Percentiles rank a stretch among this genome's conserved stretches.
Conservation (phyloP, 1,140 invertebrate genomes). For the Zophobas morio region DNA sequence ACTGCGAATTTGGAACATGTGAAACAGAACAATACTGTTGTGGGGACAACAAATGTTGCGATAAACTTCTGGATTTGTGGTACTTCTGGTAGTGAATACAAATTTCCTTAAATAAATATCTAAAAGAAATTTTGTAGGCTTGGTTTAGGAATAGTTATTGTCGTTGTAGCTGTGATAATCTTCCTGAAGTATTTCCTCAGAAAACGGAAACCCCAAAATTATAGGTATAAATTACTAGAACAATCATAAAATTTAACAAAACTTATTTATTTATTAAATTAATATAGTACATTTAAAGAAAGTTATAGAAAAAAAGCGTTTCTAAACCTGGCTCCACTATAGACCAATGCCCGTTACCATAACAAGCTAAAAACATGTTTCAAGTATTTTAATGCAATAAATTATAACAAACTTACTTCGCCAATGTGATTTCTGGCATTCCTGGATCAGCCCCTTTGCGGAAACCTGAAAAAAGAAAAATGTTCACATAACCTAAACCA, state of each 20-base stretch:
- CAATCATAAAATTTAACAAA: conserved; percentile 22
- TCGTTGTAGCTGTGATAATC: conserved; percentile 30
- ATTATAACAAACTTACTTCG: conserved; percentile 68
- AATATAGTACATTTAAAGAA: conserved; percentile 18
- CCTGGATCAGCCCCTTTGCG: conserved; percentile 76
- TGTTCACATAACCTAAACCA: conserved; percentile 37
- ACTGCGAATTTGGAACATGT: conserved; percentile 57
- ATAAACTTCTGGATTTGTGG: conserved; percentile 49
- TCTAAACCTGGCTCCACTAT: no score
- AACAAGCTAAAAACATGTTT: conserved; percentile 55
- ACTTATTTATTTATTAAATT: conserved; percentile 34
- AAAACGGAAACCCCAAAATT: background rate
- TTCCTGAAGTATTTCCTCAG: conserved; percentile 1
- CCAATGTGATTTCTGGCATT: conserved; percentile 72
- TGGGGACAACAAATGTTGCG: conserved; percentile 58
- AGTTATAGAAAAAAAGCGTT: no score
- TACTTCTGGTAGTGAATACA: conserved; percentile 53
- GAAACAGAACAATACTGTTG: conserved; percentile 55
- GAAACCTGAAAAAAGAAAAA: conserved; percentile 70
- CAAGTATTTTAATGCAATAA: conserved; percentile 14
- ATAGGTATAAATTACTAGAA: conserved; percentile 12
- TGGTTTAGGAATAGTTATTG: conserved; percentile 39
- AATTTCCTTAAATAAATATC: conserved; percentile 18
- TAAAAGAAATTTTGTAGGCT: conserved; percentile 34
- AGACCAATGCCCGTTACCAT: conserved; percentile 47